Evolutionary conservation across 2,888 invertebrate species (phyloP).

Genomic region (Julus scandinavius): DNA sequence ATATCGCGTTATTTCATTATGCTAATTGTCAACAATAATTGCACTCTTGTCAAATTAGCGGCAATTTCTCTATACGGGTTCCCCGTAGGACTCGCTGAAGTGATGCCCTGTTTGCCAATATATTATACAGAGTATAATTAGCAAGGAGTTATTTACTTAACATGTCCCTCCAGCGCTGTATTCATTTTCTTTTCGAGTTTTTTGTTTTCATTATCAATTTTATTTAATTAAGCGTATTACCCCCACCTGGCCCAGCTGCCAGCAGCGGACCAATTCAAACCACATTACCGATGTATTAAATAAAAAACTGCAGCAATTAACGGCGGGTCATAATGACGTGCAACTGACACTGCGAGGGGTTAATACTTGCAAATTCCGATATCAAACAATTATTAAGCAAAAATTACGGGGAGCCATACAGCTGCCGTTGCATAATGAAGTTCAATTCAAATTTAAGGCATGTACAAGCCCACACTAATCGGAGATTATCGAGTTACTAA

Average conservation of each 20-base stretch:
- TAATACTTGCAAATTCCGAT: constrained; percentile 4
- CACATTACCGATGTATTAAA: background rate
- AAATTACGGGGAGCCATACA: background rate
- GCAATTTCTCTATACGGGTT: background rate
- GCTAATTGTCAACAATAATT: constrained; percentile 33
- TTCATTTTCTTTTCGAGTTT: background rate
- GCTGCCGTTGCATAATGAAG: background rate
- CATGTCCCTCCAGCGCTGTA: constrained; percentile 33
- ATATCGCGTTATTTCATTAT: constrained; percentile 33
- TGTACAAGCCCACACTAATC: background rate
- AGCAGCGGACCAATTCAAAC: background rate
- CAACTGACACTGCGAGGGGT: background rate
- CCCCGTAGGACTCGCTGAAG: background rate
- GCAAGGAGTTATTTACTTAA: constrained; percentile 33
- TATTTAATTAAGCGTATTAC: constrained; percentile 33
- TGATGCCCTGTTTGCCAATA: constrained; percentile 6
- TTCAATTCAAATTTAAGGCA: background rate
- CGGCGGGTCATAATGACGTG: constrained; percentile 33
- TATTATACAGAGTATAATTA: constrained; percentile 13
- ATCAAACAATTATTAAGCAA: background rate
- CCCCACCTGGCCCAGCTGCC: constrained; percentile 25
- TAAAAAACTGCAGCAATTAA: constrained; percentile 15
- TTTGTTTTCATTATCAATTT: background rate
- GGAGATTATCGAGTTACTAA: background rate
- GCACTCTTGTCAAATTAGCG: constrained; percentile 19